phyloP scores from a whole-genome alignment of 2,113 vertebrate species.

The Ellobius talpinus region DNA sequence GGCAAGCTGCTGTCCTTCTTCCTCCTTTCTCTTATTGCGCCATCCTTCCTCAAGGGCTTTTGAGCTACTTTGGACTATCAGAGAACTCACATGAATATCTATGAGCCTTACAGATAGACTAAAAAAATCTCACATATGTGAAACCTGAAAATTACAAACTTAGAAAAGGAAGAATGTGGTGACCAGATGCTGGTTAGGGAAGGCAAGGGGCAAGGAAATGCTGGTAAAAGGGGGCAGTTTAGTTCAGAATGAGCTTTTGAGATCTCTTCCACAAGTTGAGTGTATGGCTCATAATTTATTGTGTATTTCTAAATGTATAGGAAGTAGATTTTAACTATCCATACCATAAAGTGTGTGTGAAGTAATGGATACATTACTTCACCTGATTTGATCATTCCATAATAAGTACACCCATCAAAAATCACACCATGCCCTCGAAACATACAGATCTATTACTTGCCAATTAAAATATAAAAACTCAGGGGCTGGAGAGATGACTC shows the following conservation, averaged over 20 bases:
- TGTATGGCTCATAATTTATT: not conserved
- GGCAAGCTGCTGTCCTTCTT: not conserved
- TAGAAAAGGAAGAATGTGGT: not conserved
- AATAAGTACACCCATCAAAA: not conserved
- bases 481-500: not conserved
- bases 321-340: not conserved
- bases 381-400: slow-evolving; percentile 1
- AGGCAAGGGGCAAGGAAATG: not conserved
- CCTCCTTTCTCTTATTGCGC: not conserved
- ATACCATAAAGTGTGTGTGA: not conserved
- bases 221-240: not conserved
- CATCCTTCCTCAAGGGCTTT: not conserved
- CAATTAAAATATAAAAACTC: slow-evolving; percentile 5
- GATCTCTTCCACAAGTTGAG: not conserved
- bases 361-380: not conserved
- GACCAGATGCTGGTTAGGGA: not conserved
- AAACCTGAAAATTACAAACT: not conserved
- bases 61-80: slow-evolving; percentile 8
- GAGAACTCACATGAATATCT: slow-evolving; percentile 1
- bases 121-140: not conserved
- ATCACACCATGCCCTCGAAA: not conserved
- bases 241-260: not conserved
- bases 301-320: not conserved
- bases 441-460: not conserved
- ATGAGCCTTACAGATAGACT: not conserved